Conservation (phyloP, 2,113 vertebrate species). For the Probosciger aterrimus region DNA sequence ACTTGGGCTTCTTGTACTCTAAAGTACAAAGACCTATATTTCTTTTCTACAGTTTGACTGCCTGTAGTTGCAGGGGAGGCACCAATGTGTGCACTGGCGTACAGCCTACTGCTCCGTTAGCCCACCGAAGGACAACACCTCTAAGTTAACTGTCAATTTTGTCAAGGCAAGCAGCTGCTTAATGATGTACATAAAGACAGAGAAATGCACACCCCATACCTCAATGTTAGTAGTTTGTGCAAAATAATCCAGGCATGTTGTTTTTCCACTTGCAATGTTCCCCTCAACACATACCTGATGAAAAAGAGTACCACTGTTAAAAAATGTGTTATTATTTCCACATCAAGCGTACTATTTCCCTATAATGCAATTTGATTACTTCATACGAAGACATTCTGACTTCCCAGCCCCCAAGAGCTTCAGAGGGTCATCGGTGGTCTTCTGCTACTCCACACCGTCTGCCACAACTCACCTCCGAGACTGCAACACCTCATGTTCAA, state of each 20-base stretch:
- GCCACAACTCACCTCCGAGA: background rate
- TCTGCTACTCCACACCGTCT: background rate
- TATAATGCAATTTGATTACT: background rate
- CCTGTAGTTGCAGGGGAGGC: background rate
- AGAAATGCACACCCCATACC: constrained; percentile 66
- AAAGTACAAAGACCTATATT: background rate
- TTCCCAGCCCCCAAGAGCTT: fast-evolving
- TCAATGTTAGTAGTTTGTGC: constrained; percentile 80
- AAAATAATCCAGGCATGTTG: constrained; percentile 93
- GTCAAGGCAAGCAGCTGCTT: background rate
- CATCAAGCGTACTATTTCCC: background rate
- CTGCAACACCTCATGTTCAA: background rate
- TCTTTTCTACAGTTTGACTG: background rate
- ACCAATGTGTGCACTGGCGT: background rate
- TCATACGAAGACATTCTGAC: background rate
- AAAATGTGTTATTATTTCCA: background rate
- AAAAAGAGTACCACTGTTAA: background rate
- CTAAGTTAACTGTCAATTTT: background rate
- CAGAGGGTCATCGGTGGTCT: background rate
- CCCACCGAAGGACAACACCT: background rate
- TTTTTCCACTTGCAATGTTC: constrained; percentile 95
- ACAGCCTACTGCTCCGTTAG: background rate
- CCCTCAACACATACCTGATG: constrained; percentile 90
- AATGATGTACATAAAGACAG: background rate
- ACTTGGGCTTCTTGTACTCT: background rate